These are phyloP conservation scores for Numenius phaeopus DNA, from an alignment of 2,797 vertebrate genomes.

Conservation along the genomic window DNA sequence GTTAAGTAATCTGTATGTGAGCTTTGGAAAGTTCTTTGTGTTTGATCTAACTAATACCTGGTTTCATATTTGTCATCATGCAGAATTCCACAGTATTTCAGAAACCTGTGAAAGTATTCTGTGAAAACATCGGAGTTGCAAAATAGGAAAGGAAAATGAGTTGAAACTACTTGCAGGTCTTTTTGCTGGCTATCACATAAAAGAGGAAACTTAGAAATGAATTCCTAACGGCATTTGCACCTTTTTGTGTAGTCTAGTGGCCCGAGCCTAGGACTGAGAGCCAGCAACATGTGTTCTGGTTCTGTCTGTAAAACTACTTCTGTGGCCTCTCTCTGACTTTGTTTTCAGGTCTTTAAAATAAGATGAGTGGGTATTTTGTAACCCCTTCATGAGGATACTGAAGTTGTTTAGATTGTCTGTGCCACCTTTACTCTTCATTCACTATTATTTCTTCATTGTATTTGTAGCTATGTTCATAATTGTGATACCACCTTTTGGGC, in stretches of 20 bases:
- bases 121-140: background rate
- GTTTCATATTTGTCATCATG: conserved; percentile 26
- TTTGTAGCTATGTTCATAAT: background rate
- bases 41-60: conserved; percentile 40
- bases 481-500: background rate
- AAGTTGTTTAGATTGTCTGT: background rate
- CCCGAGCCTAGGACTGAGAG: background rate
- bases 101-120: conserved; percentile 7
- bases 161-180: conserved; percentile 9
- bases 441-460: background rate
- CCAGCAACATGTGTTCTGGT: background rate
- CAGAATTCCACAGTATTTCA: conserved; percentile 27
- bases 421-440: background rate
- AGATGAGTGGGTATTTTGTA: background rate
- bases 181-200: conserved; percentile 17
- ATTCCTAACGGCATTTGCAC: background rate
- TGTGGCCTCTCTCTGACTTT: background rate
- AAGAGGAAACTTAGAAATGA: conserved; percentile 4
- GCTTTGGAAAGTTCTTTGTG: conserved; percentile 19
- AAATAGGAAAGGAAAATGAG: conserved; percentile 26
- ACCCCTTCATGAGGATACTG: background rate
- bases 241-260: conserved; percentile 11
- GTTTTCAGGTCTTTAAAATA: background rate
- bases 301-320: background rate
- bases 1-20: conserved; percentile 1